These are phyloP conservation scores for Eretmodus cyanostictus DNA, from an alignment of 2,113 vertebrate species.

Conservation along the genomic window DNA sequence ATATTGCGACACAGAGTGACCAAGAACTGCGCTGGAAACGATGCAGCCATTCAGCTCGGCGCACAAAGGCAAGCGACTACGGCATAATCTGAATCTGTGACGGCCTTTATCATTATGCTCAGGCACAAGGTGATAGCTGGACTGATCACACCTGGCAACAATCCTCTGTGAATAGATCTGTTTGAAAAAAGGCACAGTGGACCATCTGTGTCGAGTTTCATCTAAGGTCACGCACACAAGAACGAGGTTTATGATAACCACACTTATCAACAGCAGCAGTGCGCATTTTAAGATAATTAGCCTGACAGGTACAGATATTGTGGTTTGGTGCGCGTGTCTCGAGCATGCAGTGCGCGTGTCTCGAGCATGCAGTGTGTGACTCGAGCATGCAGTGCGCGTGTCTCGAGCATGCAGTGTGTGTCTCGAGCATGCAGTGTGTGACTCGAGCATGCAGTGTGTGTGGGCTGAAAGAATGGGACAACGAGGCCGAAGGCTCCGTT, in stretches of 20 bases:
- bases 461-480: background rate
- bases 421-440: rapidly evolving
- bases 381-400: rapidly evolving
- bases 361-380: rapidly evolving
- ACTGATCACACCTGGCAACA: background rate
- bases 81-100: background rate
- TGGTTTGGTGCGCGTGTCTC: rapidly evolving
- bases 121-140: background rate
- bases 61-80: background rate
- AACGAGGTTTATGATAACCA: rapidly evolving
- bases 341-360: rapidly evolving
- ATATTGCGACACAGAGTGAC: background rate
- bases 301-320: rapidly evolving
- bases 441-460: rapidly evolving
- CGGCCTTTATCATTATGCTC: background rate
- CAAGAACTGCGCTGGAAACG: background rate
- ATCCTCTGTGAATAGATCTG: background rate
- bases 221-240: background rate
- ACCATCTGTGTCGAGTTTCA: background rate
- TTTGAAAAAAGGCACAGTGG: background rate
- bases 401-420: rapidly evolving
- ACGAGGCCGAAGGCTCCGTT: background rate
- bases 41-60: background rate
- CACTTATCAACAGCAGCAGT: background rate
- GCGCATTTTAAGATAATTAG: background rate